Conservation (phyloP, 2,888 invertebrate species). For the Eristalis pertinax region DNA sequence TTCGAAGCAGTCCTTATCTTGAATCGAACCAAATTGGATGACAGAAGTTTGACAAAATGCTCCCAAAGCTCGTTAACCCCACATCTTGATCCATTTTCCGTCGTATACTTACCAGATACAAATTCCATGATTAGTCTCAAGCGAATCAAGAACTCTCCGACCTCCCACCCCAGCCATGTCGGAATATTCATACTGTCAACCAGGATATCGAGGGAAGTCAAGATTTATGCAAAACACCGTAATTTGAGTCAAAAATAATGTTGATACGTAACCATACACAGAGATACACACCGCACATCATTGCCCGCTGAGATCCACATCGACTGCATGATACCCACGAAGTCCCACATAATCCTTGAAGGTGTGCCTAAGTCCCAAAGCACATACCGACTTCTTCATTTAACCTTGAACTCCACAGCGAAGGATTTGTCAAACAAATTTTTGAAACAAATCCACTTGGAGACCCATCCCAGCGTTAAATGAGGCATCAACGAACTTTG, state of each 20-base stretch:
- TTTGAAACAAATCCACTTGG: conserved; percentile 19
- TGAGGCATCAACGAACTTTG: conserved; percentile 19
- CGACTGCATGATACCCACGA: not conserved
- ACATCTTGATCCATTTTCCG: not conserved
- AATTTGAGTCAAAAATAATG: not conserved
- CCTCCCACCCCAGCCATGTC: not conserved
- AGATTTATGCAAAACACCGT: conserved; percentile 1
- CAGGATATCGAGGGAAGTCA: not conserved
- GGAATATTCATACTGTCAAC: not conserved
- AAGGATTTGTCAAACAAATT: conserved; percentile 11
- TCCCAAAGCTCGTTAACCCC: not conserved
- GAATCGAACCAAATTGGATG: not conserved
- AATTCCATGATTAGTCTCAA: not conserved
- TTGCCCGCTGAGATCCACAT: not conserved
- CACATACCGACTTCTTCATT: conserved; percentile 3
- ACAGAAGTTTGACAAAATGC: not conserved
- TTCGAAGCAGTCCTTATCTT: not conserved
- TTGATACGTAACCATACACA: not conserved
- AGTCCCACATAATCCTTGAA: conserved; percentile 15
- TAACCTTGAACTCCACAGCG: conserved; percentile 12
- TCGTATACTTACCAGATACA: not conserved
- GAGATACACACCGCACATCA: not conserved
- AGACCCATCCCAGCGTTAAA: conserved; percentile 8
- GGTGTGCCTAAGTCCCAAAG: not conserved
- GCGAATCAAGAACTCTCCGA: not conserved